Evolutionary conservation across 2,888 invertebrate genomes (phyloP).

Genomic region (Mythimna vitellina): DNA sequence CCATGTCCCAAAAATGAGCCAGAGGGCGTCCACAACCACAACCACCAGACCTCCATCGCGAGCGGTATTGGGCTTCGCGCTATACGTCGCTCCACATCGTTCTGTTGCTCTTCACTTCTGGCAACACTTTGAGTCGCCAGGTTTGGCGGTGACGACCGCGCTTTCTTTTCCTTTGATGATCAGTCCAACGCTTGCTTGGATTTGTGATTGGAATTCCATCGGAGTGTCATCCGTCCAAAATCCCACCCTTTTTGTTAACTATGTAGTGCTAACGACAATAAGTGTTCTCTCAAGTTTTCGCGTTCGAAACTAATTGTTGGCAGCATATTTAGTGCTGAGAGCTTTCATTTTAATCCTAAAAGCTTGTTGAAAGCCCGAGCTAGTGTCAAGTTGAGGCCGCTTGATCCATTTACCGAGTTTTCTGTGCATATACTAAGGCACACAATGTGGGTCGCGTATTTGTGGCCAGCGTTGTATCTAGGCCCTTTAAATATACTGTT

Average conservation of each 20-base stretch:
- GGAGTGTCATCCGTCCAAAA: too few species aligned
- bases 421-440: slow-evolving; percentile 13
- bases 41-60: too few species aligned
- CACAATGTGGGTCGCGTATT: slow-evolving; percentile 42
- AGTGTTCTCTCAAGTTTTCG: slow-evolving; percentile 30
- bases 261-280: slow-evolving; percentile 6
- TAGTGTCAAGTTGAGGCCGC: slow-evolving; percentile 62
- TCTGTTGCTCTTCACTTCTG: too few species aligned
- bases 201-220: too few species aligned
- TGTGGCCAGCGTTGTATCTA: slow-evolving; percentile 8
- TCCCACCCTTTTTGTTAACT: background rate
- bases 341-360: slow-evolving; percentile 66
- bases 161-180: too few species aligned
- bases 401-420: slow-evolving; percentile 62
- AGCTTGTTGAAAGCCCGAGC: slow-evolving; percentile 57
- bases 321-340: slow-evolving; percentile 56
- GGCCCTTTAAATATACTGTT: background rate
- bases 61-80: too few species aligned
- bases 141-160: too few species aligned
- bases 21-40: too few species aligned
- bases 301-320: slow-evolving; percentile 49
- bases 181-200: too few species aligned
- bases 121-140: too few species aligned
- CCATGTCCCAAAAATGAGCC: too few species aligned
- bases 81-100: too few species aligned